A percentile compares a stretch with the other conserved stretches of the same genome.
Evolutionary conservation across 2,797 vertebrate genomes (phyloP).

Genomic region (Falco peregrinus): DNA sequence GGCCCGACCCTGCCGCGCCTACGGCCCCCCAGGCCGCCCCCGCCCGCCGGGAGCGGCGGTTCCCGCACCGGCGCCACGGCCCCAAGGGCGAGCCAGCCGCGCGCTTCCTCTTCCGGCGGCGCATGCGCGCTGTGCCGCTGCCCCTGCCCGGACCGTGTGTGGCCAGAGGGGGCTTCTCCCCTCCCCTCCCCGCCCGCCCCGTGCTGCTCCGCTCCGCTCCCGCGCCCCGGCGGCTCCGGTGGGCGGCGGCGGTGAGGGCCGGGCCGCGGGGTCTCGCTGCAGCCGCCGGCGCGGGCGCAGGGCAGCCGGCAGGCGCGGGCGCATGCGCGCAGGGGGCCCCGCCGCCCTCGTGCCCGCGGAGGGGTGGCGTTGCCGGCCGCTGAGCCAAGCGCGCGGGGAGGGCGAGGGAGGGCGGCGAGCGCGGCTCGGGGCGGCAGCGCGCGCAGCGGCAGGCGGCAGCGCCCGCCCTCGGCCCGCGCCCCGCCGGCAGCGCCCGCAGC

Average conservation of each 20-base stretch:
- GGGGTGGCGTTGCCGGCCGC: constrained; percentile 9
- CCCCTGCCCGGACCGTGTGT: accelerated
- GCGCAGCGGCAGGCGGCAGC: neutral
- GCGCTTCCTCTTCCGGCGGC: neutral
- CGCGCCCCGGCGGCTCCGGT: neutral
- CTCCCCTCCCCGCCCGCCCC: too few relatives aligned
- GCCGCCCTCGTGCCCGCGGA: neutral
- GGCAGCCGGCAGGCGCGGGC: neutral
- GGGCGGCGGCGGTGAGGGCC: neutral
- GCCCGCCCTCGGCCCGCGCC: neutral
- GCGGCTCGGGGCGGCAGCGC: neutral
- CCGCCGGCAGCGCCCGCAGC: neutral
- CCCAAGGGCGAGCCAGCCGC: accelerated
- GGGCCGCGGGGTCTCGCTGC: too few relatives aligned
- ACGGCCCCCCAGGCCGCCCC: constrained; percentile 15
- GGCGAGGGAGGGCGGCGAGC: neutral
- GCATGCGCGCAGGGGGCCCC: neutral
- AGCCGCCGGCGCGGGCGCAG: too few relatives aligned
- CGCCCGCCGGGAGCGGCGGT: constrained; percentile 20
- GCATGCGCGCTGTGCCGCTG: neutral
- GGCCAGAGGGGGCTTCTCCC: too few relatives aligned
- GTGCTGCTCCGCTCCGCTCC: neutral
- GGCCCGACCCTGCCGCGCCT: neutral
- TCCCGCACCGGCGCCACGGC: accelerated
- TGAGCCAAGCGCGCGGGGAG: neutral